Conservation (phyloP, 2,888 invertebrate genomes). For the Galerucella calmariensis region DNA sequence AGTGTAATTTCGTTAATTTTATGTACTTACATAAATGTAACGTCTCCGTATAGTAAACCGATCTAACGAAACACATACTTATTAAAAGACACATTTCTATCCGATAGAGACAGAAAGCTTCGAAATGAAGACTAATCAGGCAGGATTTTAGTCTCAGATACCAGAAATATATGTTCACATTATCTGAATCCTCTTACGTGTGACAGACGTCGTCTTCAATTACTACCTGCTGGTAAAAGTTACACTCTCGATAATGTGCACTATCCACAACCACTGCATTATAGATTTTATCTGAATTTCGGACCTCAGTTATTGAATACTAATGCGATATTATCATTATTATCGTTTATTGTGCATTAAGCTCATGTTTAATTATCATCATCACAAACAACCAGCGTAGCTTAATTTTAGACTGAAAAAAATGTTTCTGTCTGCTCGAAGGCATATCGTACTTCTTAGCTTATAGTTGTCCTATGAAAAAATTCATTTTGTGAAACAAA, state of each 20-base stretch:
- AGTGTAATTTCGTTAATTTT: too few relatives aligned
- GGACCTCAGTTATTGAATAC: neutral
- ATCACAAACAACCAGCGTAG: neutral
- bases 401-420: neutral
- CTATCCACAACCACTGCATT: slow-evolving; percentile 19
- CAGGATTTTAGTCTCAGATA: slow-evolving; percentile 28
- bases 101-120: slow-evolving; percentile 13
- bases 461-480: too few relatives aligned
- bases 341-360: neutral
- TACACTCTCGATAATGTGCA: slow-evolving; percentile 27
- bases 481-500: too few relatives aligned
- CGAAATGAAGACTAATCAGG: slow-evolving; percentile 15
- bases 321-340: neutral
- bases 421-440: neutral
- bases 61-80: neutral
- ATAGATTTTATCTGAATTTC: slow-evolving; percentile 33
- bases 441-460: too few relatives aligned
- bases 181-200: slow-evolving; percentile 39
- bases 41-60: neutral
- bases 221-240: slow-evolving; percentile 42
- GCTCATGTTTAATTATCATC: neutral
- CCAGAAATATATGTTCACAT: slow-evolving; percentile 37
- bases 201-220: slow-evolving; percentile 42
- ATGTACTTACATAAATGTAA: neutral
- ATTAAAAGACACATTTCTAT: slow-evolving; percentile 28